Evolutionary conservation across 2,888 invertebrate species (phyloP), one percentile per base, ranked within the genome.

Genomic region (Eupithecia subumbrata): DNA sequence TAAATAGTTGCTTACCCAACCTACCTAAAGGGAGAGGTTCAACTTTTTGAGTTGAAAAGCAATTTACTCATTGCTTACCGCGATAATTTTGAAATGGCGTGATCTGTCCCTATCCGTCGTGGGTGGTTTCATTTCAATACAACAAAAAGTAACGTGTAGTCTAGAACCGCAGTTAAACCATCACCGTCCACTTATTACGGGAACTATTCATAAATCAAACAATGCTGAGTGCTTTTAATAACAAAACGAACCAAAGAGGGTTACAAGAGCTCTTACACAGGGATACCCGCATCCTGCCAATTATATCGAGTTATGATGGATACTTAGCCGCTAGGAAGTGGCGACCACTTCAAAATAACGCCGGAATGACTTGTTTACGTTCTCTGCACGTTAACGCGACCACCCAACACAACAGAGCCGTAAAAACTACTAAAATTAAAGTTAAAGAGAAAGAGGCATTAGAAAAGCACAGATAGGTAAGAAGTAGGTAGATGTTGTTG

Each of bases 261-360:
- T 22, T 71, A n/a, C 43, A 78, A 77, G 74, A 78, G 80, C 84
- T 81, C 73, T 72, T 52, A 68, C n/a, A 22, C 52, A 69, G 76
- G 70, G 76, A 73, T 76, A 80, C 87, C 87, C 87, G 87, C 87
- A 87, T 87, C 86, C 87, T 86, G 83, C 73, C 79, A 60, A 76
- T 76, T 64, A 64, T 64, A 64, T 34, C 30, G 3, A 64, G 34
- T 34, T 64, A 34, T 76, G 72, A 71, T 73, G 75, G 37, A 60
- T 60, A 25, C 60, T 60, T 12, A 22, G 60, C 60, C 68, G 60
- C 71, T 69, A 70, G 70, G 75, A 71, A 76, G 73, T 63, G 76
- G 68, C 56, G 64, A 76, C 75, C 76, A 75, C 74, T 79, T 78
- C 73, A 34, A 63, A 70, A 76, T 40, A 71, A 68, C 68, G 72